Percentiles rank a stretch among this genome's conserved stretches.
phyloP scores from a whole-genome alignment of 64 coral and sea anemone genomes.

The Catalaphyllia jardinei region DNA sequence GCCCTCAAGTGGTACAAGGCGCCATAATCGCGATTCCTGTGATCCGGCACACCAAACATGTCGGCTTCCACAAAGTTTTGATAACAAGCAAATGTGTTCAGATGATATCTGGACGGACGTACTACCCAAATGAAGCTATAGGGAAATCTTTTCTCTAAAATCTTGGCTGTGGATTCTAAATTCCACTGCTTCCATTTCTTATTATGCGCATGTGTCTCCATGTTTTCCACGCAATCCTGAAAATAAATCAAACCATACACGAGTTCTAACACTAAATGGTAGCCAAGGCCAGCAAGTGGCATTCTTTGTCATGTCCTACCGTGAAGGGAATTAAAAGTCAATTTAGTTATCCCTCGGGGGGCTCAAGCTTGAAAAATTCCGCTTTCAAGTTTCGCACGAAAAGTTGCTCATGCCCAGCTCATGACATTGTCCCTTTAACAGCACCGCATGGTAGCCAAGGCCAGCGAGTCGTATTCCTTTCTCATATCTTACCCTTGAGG shows the following conservation, averaged over 20 bases:
- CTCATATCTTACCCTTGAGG: too few relatives aligned
- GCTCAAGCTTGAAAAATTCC: too few relatives aligned
- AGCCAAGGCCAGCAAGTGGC: neutral
- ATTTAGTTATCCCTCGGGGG: too few relatives aligned
- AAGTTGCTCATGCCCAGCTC: too few relatives aligned
- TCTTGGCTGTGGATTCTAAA: constrained; percentile 82
- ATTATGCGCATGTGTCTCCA: constrained; percentile 74
- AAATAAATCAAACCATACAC: neutral
- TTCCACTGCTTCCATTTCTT: constrained; percentile 93
- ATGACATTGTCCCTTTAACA: too few relatives aligned
- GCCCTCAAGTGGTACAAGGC: constrained; percentile 65
- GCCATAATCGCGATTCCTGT: constrained; percentile 81
- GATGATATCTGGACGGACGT: constrained; percentile 73
- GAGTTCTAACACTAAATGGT: neutral
- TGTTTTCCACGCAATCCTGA: constrained; percentile 89
- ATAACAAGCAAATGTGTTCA: constrained; percentile 85
- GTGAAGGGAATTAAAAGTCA: too few relatives aligned
- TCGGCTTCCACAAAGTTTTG: constrained; percentile 91
- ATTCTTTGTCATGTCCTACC: too few relatives aligned
- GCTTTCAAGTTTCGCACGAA: too few relatives aligned
- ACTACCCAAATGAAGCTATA: constrained; percentile 96
- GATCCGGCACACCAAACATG: constrained; percentile 86
- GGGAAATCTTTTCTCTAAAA: constrained; percentile 76
- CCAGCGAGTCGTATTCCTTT: too few relatives aligned
- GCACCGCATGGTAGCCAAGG: too few relatives aligned